These are phyloP conservation scores for Microplitis demolitor DNA, from an alignment of 1,140 invertebrate species.

Conservation along the genomic window DNA sequence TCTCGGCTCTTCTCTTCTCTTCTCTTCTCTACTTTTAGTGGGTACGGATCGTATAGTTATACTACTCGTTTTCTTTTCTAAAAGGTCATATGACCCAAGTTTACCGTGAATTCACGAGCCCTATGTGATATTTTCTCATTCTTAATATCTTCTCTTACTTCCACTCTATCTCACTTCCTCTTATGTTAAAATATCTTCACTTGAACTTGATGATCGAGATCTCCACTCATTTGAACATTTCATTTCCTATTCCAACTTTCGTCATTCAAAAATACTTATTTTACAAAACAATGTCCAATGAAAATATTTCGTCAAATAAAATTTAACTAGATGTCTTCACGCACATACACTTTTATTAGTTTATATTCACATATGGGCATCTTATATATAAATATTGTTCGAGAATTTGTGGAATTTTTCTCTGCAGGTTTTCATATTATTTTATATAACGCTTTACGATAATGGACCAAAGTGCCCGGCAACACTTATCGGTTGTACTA, in stretches of 20 bases:
- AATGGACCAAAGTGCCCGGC: neutral
- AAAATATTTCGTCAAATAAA: too few species aligned
- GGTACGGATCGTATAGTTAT: conserved; percentile 20
- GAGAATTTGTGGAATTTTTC: neutral
- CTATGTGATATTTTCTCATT: conserved; percentile 9
- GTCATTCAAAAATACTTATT: too few species aligned
- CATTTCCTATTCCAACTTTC: too few species aligned
- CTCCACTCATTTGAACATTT: too few species aligned
- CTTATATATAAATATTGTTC: neutral
- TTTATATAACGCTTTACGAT: neutral
- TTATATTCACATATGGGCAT: neutral
- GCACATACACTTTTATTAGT: too few species aligned
- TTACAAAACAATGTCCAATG: too few species aligned
- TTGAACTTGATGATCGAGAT: too few species aligned
- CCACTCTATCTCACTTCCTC: neutral
- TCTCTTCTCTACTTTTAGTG: neutral
- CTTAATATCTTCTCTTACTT: neutral
- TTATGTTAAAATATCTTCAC: too few species aligned
- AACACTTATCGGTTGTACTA: neutral
- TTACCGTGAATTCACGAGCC: conserved; percentile 34
- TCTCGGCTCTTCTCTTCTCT: conserved; percentile 13
- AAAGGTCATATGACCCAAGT: conserved; percentile 35
- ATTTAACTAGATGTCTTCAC: too few species aligned
- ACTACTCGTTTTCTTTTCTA: conserved; percentile 23
- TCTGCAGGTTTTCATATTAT: neutral